Evolutionary conservation across 1,140 invertebrate species (phyloP).

Genomic region (Papilio polytes): DNA sequence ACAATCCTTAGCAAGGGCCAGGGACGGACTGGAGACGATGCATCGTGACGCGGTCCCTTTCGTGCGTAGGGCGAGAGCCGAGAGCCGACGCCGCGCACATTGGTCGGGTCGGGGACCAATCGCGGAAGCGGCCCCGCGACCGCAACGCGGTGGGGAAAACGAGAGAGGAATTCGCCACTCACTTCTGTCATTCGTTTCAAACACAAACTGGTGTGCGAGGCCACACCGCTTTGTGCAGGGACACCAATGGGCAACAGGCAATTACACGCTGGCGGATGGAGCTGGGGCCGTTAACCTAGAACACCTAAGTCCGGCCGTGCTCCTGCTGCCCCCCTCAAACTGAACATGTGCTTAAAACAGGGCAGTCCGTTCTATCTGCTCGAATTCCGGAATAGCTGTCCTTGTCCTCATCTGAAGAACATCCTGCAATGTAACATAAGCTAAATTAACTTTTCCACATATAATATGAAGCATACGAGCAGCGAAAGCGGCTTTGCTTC

Average conservation of each 20-base stretch:
- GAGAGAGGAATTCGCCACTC: conserved; percentile 67
- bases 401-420: not conserved
- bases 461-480: not conserved
- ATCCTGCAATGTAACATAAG: not conserved
- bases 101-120: conserved; percentile 66
- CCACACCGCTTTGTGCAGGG: conserved; percentile 65
- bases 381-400: conserved; percentile 1
- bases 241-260: conserved; percentile 66
- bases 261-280: conserved; percentile 48
- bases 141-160: conserved; percentile 75
- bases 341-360: not conserved
- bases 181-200: conserved; percentile 67
- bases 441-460: not conserved
- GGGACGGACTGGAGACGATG: conserved; percentile 65
- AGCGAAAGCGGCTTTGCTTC: not conserved
- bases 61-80: conserved; percentile 62
- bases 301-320: not conserved
- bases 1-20: conserved; percentile 73
- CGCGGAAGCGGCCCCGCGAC: conserved; percentile 54
- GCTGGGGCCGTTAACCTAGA: conserved; percentile 35
- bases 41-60: conserved; percentile 66
- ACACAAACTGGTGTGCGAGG: conserved; percentile 67
- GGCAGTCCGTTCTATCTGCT: not conserved
- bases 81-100: conserved; percentile 54
- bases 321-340: not conserved